These are phyloP conservation scores for Drosophila cardini DNA, from an alignment of 1,140 invertebrate species.

Conservation along the genomic window DNA sequence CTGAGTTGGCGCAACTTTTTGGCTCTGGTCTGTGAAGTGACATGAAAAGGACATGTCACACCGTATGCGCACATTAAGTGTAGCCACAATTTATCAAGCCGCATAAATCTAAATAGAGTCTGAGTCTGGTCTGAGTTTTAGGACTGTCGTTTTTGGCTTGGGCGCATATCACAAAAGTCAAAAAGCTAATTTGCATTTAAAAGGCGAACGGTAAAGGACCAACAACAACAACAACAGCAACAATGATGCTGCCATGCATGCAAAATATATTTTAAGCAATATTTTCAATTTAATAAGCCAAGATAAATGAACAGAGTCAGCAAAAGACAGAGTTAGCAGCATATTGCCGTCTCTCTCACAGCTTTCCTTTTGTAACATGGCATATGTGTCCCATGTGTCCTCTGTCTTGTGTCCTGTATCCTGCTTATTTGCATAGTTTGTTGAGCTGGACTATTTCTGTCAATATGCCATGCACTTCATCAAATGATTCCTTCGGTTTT, in stretches of 20 bases:
- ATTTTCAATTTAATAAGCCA: constrained; percentile 83
- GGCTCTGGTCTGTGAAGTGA: constrained; percentile 60
- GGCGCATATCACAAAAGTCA: constrained; percentile 75
- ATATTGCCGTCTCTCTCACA: not conserved
- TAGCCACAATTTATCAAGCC: constrained; percentile 82
- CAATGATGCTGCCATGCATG: constrained; percentile 43
- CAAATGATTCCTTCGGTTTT: constrained; percentile 52
- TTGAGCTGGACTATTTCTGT: constrained; percentile 62
- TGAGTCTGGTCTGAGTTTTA: constrained; percentile 34
- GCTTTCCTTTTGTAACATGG: constrained; percentile 3
- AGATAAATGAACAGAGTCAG: constrained; percentile 67
- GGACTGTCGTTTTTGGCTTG: constrained; percentile 17
- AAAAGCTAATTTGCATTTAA: constrained; percentile 83
- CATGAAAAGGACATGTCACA: constrained; percentile 83
- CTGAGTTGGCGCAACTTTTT: constrained; percentile 59
- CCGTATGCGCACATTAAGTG: constrained; percentile 82
- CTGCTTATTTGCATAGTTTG: constrained; percentile 77
- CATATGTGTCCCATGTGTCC: constrained; percentile 41
- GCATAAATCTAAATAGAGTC: constrained; percentile 83
- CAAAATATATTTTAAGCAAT: constrained; percentile 71
- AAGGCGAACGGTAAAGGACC: constrained; percentile 57
- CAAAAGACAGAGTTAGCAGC: not conserved
- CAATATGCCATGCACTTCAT: constrained; percentile 78
- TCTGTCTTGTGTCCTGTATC: constrained; percentile 29
- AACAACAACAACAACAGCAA: not conserved